phyloP scores from a whole-genome alignment of 2,113 vertebrate genomes.

The Typhlomys cinereus region DNA sequence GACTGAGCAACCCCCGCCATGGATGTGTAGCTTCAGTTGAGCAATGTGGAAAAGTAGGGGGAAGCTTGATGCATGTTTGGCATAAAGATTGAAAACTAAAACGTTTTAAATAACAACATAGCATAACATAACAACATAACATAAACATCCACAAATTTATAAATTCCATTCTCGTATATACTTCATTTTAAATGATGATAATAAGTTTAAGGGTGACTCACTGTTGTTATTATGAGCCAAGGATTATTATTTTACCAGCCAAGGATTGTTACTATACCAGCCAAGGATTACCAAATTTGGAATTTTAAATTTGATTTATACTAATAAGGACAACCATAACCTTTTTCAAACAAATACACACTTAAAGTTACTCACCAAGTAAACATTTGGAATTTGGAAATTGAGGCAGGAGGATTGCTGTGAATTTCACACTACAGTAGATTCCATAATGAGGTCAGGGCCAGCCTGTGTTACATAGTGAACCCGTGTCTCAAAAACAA shows the following conservation, averaged over 20 bases:
- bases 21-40: not conserved
- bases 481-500: not conserved
- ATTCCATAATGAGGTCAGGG: not conserved
- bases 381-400: not conserved
- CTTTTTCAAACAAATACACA: not conserved
- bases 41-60: not conserved
- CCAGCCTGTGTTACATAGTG: not conserved
- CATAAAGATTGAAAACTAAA: slow-evolving; percentile 39
- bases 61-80: not conserved
- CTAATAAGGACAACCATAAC: not conserved
- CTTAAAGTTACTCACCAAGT: slow-evolving; percentile 1
- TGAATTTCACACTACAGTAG: not conserved
- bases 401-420: not conserved
- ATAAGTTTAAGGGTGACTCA: not conserved
- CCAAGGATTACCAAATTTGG: slow-evolving; percentile 35
- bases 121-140: no score
- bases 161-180: not conserved
- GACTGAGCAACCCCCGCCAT: not conserved
- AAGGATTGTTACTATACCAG: slow-evolving; percentile 8
- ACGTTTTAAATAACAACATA: not conserved
- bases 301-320: slow-evolving; percentile 3
- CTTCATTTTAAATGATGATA: not conserved
- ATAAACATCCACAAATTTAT: not conserved
- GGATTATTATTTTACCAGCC: no score
- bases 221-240: not conserved